phyloP scores from a whole-genome alignment of 1,140 invertebrate genomes.

The Euglossa dilemma region DNA sequence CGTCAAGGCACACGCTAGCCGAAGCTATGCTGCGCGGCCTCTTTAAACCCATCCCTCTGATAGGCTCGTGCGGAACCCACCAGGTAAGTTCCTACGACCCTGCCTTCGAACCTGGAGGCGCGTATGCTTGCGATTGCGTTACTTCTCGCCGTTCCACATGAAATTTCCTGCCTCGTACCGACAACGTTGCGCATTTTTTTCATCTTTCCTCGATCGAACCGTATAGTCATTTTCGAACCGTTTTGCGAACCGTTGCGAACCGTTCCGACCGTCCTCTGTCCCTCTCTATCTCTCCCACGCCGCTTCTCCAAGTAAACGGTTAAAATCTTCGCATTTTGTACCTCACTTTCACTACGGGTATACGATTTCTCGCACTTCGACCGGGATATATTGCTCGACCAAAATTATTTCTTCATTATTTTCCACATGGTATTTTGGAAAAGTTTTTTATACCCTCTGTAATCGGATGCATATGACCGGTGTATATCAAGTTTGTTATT shows the following conservation, averaged over 20 bases:
- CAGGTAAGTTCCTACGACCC: slow-evolving; percentile 56
- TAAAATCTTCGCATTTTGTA: neutral
- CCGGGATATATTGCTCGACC: too few relatives aligned
- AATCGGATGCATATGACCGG: too few relatives aligned
- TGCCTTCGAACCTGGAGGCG: slow-evolving; percentile 25
- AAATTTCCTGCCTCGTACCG: neutral
- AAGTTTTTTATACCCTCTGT: too few relatives aligned
- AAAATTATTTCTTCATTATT: too few relatives aligned
- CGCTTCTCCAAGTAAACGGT: neutral
- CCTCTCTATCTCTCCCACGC: too few relatives aligned
- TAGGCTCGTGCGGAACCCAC: slow-evolving; percentile 56
- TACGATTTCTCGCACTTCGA: too few relatives aligned
- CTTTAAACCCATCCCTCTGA: slow-evolving; percentile 70
- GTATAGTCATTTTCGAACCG: too few relatives aligned
- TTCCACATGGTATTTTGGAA: too few relatives aligned
- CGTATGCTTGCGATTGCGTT: slow-evolving; percentile 2
- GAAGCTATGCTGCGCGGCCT: slow-evolving; percentile 67
- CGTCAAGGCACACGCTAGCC: slow-evolving; percentile 68
- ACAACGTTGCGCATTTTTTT: neutral
- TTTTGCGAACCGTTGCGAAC: too few relatives aligned
- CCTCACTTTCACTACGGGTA: neutral
- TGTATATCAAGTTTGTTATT: too few relatives aligned
- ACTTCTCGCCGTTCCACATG: neutral
- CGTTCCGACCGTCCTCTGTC: too few relatives aligned
- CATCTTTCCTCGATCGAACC: too few relatives aligned